Conservation (phyloP, 2,888 invertebrate genomes). For the Drosophila helvetica region DNA sequence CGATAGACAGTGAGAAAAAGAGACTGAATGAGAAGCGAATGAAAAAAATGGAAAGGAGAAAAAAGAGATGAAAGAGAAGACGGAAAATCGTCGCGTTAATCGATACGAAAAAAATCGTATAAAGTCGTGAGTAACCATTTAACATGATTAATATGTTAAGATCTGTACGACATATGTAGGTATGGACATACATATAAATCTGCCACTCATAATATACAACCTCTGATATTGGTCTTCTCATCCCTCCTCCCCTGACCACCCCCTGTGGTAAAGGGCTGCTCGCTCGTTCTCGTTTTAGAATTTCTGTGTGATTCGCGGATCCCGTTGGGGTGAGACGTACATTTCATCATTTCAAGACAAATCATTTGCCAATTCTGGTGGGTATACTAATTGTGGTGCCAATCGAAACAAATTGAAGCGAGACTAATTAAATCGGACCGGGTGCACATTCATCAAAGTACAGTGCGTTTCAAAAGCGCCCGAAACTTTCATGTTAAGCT, state of each 20-base stretch:
- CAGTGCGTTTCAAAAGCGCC: not conserved
- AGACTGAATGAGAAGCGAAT: not conserved
- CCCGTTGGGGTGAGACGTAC: slow-evolving; percentile 21
- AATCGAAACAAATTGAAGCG: slow-evolving; percentile 34
- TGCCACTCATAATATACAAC: slow-evolving; percentile 35
- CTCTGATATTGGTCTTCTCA: slow-evolving; percentile 21
- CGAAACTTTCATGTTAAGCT: not conserved
- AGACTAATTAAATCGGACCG: not conserved
- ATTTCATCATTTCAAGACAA: slow-evolving; percentile 20
- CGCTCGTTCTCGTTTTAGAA: not conserved
- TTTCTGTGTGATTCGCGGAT: slow-evolving; percentile 17
- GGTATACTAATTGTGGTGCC: slow-evolving; percentile 43
- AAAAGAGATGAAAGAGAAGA: slow-evolving; percentile 4
- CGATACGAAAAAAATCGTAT: slow-evolving; percentile 60
- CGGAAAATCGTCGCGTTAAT: slow-evolving; percentile 52
- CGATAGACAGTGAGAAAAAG: not conserved
- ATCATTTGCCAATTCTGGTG: slow-evolving; percentile 39
- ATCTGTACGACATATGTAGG: slow-evolving; percentile 5
- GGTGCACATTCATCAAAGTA: not conserved
- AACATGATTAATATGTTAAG: slow-evolving; percentile 67
- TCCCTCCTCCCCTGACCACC: not conserved
- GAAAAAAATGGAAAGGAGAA: not conserved
- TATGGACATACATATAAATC: slow-evolving; percentile 6
- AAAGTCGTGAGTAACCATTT: slow-evolving; percentile 69
- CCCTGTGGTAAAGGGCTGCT: not conserved